Percentiles rank a stretch among this genome's conserved stretches.
Conservation (phyloP, 2,888 invertebrate genomes). For the Entomobrya proxima region DNA sequence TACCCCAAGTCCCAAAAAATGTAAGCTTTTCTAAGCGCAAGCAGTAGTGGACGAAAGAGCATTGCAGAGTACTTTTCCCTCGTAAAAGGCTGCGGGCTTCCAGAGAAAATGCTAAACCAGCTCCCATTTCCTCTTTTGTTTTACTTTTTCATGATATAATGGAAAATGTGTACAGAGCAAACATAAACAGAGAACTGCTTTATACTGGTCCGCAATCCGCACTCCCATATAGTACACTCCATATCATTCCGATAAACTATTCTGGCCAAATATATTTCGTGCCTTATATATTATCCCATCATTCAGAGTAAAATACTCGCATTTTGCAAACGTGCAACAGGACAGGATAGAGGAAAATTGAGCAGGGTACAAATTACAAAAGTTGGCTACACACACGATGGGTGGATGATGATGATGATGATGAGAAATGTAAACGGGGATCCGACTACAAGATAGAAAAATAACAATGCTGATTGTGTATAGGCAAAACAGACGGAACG, state of each 20-base stretch:
- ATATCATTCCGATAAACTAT: too few relatives aligned
- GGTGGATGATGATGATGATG: too few relatives aligned
- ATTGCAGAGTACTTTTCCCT: not conserved
- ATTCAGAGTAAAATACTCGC: not conserved
- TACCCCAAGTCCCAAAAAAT: not conserved
- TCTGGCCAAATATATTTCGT: too few relatives aligned
- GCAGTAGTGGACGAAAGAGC: not conserved
- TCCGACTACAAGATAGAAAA: not conserved
- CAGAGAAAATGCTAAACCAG: not conserved
- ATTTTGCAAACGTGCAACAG: not conserved
- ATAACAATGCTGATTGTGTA: not conserved
- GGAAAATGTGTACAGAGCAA: not conserved
- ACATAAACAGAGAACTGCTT: not conserved
- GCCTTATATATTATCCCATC: not conserved
- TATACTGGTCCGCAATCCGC: not conserved
- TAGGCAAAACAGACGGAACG: not conserved
- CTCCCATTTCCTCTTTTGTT: slow-evolving; percentile 7
- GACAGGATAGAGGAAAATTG: not conserved
- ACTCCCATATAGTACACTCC: not conserved
- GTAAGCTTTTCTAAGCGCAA: not conserved
- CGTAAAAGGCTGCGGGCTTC: not conserved
- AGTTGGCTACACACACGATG: not conserved
- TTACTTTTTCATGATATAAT: slow-evolving; percentile 12
- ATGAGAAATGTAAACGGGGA: not conserved
- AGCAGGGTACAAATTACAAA: not conserved